Evolutionary conservation across 2,113 vertebrate genomes (phyloP).

Genomic region (Sturnira hondurensis): DNA sequence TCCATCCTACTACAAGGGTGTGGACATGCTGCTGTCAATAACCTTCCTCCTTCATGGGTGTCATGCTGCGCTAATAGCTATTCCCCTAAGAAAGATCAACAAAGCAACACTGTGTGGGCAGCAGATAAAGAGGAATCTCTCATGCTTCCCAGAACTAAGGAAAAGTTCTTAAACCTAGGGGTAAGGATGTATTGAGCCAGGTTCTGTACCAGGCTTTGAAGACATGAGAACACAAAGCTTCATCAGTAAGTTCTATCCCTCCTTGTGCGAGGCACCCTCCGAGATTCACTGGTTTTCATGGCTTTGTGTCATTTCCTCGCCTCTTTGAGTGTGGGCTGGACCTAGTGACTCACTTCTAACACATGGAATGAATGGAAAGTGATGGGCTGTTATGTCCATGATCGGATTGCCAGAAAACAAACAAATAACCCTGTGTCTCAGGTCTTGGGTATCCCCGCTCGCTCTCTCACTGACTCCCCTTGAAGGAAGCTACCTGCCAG

Average conservation of each 20-base stretch:
- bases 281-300: background rate
- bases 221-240: background rate
- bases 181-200: background rate
- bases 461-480: background rate
- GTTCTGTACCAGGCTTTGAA: background rate
- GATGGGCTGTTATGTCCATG: background rate
- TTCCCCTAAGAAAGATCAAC: background rate
- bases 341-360: background rate
- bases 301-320: background rate
- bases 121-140: background rate
- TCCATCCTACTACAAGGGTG: background rate
- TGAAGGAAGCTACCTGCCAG: background rate
- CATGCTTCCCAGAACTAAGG: slow-evolving; percentile 6
- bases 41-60: background rate
- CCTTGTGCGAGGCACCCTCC: background rate
- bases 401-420: background rate
- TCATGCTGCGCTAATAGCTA: background rate
- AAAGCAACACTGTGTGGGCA: background rate
- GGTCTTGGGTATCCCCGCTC: background rate
- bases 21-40: background rate
- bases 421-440: background rate
- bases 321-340: background rate
- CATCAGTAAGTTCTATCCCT: background rate
- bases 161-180: background rate
- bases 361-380: background rate